Evolutionary conservation across 2,888 invertebrate genomes (phyloP).

Genomic region (Mactromeris polynyma): DNA sequence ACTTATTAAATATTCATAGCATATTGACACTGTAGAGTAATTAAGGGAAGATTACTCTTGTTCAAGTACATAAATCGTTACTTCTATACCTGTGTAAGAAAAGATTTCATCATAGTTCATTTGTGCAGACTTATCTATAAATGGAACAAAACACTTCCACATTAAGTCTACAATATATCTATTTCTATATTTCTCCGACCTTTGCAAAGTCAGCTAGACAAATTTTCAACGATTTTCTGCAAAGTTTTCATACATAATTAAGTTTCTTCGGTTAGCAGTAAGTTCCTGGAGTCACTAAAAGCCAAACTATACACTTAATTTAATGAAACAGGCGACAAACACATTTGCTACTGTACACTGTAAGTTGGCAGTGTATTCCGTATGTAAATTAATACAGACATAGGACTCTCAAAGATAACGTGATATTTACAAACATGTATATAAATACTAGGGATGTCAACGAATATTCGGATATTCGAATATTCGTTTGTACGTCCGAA

Average conservation of each 20-base stretch:
- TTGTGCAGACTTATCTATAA: slow-evolving; percentile 13
- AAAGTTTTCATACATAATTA: slow-evolving; percentile 14
- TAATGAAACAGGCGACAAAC: slow-evolving; percentile 3
- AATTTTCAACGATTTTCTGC: slow-evolving; percentile 16
- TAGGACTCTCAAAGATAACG: too few species aligned
- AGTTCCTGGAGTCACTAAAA: background rate
- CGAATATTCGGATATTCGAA: too few species aligned
- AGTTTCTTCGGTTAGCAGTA: background rate
- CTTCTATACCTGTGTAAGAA: slow-evolving; percentile 24
- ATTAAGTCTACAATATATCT: background rate
- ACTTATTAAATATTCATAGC: slow-evolving; percentile 41
- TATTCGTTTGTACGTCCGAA: too few species aligned
- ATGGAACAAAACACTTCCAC: background rate
- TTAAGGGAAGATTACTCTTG: background rate
- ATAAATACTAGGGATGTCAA: too few species aligned
- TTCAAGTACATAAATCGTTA: slow-evolving; percentile 40
- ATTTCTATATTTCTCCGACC: background rate
- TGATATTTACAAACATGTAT: too few species aligned
- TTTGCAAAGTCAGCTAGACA: background rate
- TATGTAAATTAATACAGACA: background rate
- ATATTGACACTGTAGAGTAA: slow-evolving; percentile 5
- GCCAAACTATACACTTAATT: background rate
- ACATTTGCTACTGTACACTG: background rate
- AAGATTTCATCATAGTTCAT: background rate
- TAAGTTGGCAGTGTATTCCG: background rate